Evolutionary conservation across 2,888 invertebrate genomes (phyloP).

Genomic region (Athalia cordata): DNA sequence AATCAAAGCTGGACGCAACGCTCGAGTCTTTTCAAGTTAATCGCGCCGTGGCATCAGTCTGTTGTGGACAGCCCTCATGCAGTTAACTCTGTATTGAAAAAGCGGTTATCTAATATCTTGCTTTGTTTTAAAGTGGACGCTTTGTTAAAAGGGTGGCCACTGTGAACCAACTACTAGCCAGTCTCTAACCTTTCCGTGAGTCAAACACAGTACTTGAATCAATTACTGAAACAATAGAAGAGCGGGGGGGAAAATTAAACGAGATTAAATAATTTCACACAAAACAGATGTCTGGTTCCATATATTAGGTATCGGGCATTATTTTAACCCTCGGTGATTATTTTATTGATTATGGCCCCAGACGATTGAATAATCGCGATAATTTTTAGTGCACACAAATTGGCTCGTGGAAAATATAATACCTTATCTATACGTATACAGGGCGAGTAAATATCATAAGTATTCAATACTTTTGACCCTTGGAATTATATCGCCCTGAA

Average conservation of each 20-base stretch:
- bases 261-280: constrained; percentile 22
- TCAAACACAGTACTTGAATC: constrained; percentile 37
- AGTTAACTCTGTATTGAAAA: constrained; percentile 67
- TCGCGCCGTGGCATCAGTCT: constrained; percentile 70
- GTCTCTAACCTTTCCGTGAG: constrained; percentile 32
- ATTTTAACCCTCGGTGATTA: background rate
- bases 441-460: background rate
- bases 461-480: background rate
- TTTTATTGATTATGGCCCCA: background rate
- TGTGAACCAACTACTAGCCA: constrained; percentile 9
- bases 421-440: too few species aligned
- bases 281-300: background rate
- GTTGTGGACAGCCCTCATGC: constrained; percentile 73
- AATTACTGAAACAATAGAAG: constrained; percentile 28
- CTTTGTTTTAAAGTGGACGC: constrained; percentile 72
- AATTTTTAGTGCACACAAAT: background rate
- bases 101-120: constrained; percentile 67
- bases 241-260: constrained; percentile 4
- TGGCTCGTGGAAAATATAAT: background rate
- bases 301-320: background rate
- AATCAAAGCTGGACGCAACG: constrained; percentile 58
- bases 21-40: constrained; percentile 68
- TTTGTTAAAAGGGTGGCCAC: constrained; percentile 62
- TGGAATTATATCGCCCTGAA: background rate
- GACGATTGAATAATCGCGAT: too few species aligned